Conservation (phyloP, 2,113 vertebrate genomes). For the Hippocampus zosterae region DNA sequence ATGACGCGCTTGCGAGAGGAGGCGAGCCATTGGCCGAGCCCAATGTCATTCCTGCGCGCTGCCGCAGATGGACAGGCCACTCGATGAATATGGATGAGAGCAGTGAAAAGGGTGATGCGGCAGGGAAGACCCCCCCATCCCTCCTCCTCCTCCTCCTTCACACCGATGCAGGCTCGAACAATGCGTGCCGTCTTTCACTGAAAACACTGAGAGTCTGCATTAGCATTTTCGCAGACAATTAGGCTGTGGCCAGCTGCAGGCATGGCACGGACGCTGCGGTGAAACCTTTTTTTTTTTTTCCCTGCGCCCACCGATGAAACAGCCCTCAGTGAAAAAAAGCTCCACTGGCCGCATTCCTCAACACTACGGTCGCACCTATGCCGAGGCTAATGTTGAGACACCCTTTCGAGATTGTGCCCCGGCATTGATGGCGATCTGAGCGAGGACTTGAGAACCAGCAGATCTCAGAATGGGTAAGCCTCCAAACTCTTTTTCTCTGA, state of each 20-base stretch:
- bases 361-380: slow-evolving; percentile 72
- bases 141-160: slow-evolving; percentile 62
- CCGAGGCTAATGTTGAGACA: slow-evolving; percentile 66
- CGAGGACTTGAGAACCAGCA: slow-evolving; percentile 67
- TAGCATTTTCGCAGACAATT: slow-evolving; percentile 75
- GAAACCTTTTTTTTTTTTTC: slow-evolving; percentile 55
- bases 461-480: slow-evolving; percentile 75
- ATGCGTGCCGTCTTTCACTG: slow-evolving; percentile 74
- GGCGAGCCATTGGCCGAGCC: slow-evolving; percentile 51
- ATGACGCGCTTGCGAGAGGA: slow-evolving; percentile 52
- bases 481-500: slow-evolving; percentile 66
- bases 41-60: slow-evolving; percentile 57
- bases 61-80: slow-evolving; percentile 72
- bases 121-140: slow-evolving; percentile 68
- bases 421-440: slow-evolving; percentile 74
- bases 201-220: slow-evolving; percentile 73
- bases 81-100: slow-evolving; percentile 77
- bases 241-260: slow-evolving; percentile 71
- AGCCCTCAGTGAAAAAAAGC: slow-evolving; percentile 63
- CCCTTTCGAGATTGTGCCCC: slow-evolving; percentile 65
- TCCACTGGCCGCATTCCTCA: slow-evolving; percentile 71
- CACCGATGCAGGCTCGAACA: slow-evolving; percentile 74
- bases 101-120: slow-evolving; percentile 76
- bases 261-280: slow-evolving; percentile 71
- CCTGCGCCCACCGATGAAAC: slow-evolving; percentile 65